These are phyloP conservation scores for Homarus americanus DNA, from an alignment of 1,140 invertebrate genomes.

Conservation along the genomic window DNA sequence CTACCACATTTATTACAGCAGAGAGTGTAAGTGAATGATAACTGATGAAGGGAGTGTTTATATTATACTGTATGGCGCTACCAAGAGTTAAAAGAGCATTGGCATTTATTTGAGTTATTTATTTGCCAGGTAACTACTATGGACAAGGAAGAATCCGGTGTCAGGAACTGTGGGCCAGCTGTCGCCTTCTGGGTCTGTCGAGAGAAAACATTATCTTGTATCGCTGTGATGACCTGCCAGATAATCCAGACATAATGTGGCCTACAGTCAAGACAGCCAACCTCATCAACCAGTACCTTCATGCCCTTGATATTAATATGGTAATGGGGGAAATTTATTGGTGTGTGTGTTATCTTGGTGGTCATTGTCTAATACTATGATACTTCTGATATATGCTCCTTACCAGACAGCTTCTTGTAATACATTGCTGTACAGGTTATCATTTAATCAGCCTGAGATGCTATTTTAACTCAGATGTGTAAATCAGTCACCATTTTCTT, in stretches of 20 bases:
- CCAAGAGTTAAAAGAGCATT: too few species aligned
- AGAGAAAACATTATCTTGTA: slow-evolving; percentile 86
- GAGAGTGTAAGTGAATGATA: too few species aligned
- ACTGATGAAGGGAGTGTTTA: too few species aligned
- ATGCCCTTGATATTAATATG: slow-evolving; percentile 75
- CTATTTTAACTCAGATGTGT: too few species aligned
- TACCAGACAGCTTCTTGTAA: too few species aligned
- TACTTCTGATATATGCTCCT: too few species aligned
- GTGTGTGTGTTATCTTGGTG: not conserved
- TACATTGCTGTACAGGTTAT: too few species aligned
- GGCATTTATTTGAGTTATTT: too few species aligned
- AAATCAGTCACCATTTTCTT: too few species aligned
- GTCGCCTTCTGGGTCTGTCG: slow-evolving; percentile 87
- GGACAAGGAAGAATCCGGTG: slow-evolving; percentile 84
- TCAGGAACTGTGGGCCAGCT: slow-evolving; percentile 86
- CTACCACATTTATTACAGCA: too few species aligned
- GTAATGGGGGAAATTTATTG: slow-evolving; percentile 9
- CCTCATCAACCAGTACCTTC: slow-evolving; percentile 76
- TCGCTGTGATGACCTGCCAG: slow-evolving; percentile 76
- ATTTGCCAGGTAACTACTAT: slow-evolving; percentile 85
- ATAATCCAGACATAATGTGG: slow-evolving; percentile 73
- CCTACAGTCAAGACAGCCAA: slow-evolving; percentile 76
- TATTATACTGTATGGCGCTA: too few species aligned
- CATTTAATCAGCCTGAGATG: too few species aligned
- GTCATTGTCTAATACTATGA: not conserved